Evolutionary conservation across 2,113 vertebrate species (phyloP), one percentile per base, ranked within the genome.

Genomic region (Ancistrus triradiatus): DNA sequence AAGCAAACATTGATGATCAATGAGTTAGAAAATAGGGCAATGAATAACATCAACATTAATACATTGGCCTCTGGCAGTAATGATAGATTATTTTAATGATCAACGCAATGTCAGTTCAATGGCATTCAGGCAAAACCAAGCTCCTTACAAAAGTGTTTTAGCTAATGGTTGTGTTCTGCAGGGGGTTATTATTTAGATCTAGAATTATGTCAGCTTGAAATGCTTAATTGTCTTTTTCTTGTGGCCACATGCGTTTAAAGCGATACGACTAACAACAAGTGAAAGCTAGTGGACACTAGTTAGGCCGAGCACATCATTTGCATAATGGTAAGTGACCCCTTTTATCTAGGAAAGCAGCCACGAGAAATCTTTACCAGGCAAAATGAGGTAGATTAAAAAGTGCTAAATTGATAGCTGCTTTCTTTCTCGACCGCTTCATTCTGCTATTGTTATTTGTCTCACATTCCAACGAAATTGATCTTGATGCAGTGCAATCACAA

Each of bases 401-500:
- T 8, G 24, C 27, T 42, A 58, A 27, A 55, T 14, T 65, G 27
- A 65, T 44, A 56, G 52, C 57, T 66, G 66, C 61, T 65, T 66
- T 69, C 63, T 46, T 64, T 66, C 52, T 49, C 53, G 35, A 27
- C 47, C 62, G 51, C 53, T 42, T 70, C 51, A 70, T 63, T 49
- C 51, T 59, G 59, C 42, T 57, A 22, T 61, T 40, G 35, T 70
- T 74, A 68, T 68, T 74, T 74, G 59, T 60, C 56, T 74, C 73
- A 67, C 63, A 88, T 93, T 63, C 89, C 90, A 80, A 84, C 85
- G 79, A 89, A 90, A 97, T 95, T 96, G 93, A 95, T 97, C 91
- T 90, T 89, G 90, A 93, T 92, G 90, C 89, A 88, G 82, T 89
- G 90, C 95, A 96, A 97, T 98, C 94, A 95, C 92, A 96, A 94